phyloP scores from a whole-genome alignment of 1,140 invertebrate genomes.

The Drosophila kohkoa region DNA sequence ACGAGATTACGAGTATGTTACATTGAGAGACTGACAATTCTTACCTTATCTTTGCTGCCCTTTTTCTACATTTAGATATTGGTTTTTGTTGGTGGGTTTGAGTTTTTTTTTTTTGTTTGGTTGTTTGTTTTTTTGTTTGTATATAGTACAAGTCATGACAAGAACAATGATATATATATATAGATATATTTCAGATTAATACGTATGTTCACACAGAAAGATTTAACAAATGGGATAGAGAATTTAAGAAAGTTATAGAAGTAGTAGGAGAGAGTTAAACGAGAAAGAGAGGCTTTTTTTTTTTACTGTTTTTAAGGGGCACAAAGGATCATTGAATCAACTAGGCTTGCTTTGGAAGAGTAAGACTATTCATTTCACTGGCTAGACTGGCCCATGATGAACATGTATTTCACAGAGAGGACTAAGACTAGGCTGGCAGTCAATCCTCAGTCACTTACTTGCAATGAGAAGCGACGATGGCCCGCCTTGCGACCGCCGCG shows the following conservation, averaged over 20 bases:
- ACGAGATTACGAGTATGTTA: constrained; percentile 44
- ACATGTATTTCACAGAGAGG: constrained; percentile 68
- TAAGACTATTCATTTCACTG: constrained; percentile 25
- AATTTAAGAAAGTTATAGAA: constrained; percentile 6
- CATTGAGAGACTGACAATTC: constrained; percentile 70
- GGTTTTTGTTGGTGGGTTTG: constrained; percentile 66
- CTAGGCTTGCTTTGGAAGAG: constrained; percentile 31
- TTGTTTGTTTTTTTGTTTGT: constrained; percentile 30
- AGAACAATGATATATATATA: constrained; percentile 77
- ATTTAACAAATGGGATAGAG: constrained; percentile 25
- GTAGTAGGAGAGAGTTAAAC: constrained; percentile 35
- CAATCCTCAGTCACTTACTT: constrained; percentile 86
- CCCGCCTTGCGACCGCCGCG: constrained; percentile 96
- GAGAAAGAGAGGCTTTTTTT: constrained; percentile 31
- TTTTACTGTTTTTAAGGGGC: constrained; percentile 3
- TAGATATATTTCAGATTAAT: constrained; percentile 70
- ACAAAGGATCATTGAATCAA: constrained; percentile 24
- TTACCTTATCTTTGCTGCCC: constrained; percentile 93
- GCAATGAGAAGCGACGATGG: constrained; percentile 94
- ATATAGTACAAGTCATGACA: constrained; percentile 84
- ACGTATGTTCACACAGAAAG: constrained; percentile 64
- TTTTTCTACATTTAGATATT: constrained; percentile 88
- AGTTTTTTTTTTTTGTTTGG: constrained; percentile 64
- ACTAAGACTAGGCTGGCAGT: constrained; percentile 27
- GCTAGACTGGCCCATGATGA: constrained; percentile 19